Evolutionary conservation across 1,140 invertebrate species (phyloP).

Genomic region (Magallana ariakensis): DNA sequence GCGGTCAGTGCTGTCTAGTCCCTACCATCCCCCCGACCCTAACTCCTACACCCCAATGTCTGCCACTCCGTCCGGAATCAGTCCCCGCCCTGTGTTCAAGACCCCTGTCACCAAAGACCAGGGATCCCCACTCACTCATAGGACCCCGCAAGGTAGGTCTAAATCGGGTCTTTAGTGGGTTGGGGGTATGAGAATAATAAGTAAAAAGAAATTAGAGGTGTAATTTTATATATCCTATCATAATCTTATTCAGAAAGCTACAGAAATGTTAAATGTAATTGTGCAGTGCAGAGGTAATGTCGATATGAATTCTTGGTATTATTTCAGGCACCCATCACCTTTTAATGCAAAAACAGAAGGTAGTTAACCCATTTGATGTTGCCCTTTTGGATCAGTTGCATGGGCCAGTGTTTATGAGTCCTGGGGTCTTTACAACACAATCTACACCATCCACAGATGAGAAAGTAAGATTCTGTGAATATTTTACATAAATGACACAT

Average conservation of each 20-base stretch:
- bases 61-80: slow-evolving; percentile 59
- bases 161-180: not conserved
- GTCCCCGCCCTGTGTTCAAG: slow-evolving; percentile 54
- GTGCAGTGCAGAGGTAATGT: too few species aligned
- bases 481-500: too few species aligned
- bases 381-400: slow-evolving; percentile 64
- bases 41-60: slow-evolving; percentile 62
- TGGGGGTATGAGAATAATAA: too few species aligned
- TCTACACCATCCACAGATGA: slow-evolving; percentile 69
- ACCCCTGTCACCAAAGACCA: slow-evolving; percentile 52
- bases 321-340: too few species aligned
- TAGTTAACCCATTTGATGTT: slow-evolving; percentile 73
- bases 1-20: slow-evolving; percentile 66
- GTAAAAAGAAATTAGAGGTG: too few species aligned
- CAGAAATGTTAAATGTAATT: too few species aligned
- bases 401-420: slow-evolving; percentile 71
- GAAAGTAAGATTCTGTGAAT: slow-evolving; percentile 51
- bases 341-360: slow-evolving; percentile 25
- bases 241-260: too few species aligned
- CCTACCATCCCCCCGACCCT: slow-evolving; percentile 58
- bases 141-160: slow-evolving; percentile 58
- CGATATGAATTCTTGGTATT: too few species aligned
- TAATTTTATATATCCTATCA: too few species aligned
- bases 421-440: slow-evolving; percentile 66
- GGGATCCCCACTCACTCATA: slow-evolving; percentile 12